Base-by-base conservation (phyloP, 2,797 vertebrate species). In the Typhlichthys subterraneus region DNA sequence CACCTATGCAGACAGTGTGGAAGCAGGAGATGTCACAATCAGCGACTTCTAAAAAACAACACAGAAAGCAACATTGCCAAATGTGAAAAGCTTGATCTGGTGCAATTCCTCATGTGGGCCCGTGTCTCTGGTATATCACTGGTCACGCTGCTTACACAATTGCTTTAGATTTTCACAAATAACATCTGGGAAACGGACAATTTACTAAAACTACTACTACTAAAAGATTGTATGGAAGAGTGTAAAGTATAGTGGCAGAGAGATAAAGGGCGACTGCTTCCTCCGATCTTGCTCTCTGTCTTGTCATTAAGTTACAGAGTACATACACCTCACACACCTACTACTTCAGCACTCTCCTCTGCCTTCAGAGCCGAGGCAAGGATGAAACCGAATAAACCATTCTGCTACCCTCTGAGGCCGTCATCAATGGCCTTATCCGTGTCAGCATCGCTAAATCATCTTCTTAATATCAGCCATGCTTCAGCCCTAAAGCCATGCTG, bases 371-470 rank as follows among this genome's bases (percentile, higher is more conserved):
- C 68, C 38, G 6, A 55, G 70, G 60, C 54, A 19, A 45, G 52
- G 54, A 77, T 79, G 72, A 74, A 77, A 70, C 61, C 65, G 62
- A 67, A 73, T 73, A 69, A 70, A 73, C 54, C 59, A 15, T 63
- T 46, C 42, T 33, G 58, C 62, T 63, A 61, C 46, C 50, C 56
- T 69, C 60, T 14, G 63, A 73, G 54, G 45, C 62, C 3, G 5
- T 69, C 61, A 69, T 75, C 60, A 61, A 33, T 48, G 55, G 65
- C 0, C 23, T 69, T 59, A 63, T 74, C 9, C 1, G 7, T 53
- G 53, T 66, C 66, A 69, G 17, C 59, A 63, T 76, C 72, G 65
- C 57, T 75, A 83, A 84, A 88, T 86, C 74, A 76, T 79, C 70
- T 75, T 31, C 75, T 61, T 82, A 17, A 53, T 4, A 80, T 82